A percentile compares a stretch with the other conserved stretches of the same genome.
Conservation (phyloP, 1,140 invertebrate genomes). For the Caerostris darwini region DNA sequence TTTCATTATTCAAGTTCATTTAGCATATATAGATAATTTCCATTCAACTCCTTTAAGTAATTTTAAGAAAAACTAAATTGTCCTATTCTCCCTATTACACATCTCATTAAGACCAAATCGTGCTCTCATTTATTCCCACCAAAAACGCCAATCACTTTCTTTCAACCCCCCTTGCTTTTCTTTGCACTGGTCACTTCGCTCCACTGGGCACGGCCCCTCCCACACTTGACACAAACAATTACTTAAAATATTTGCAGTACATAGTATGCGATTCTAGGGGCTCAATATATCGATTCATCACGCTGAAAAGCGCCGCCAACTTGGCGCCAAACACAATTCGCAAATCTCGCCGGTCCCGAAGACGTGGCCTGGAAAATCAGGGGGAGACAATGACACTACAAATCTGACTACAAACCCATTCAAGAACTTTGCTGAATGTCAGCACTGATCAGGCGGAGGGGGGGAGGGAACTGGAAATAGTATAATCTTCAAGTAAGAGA, state of each 20-base stretch:
- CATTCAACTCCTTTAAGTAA: too few species aligned
- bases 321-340: slow-evolving; percentile 25
- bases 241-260: slow-evolving; percentile 32
- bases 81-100: too few species aligned
- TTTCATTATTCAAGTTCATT: too few species aligned
- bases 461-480: slow-evolving; percentile 25
- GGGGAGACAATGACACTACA: background rate
- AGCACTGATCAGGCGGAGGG: background rate
- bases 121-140: background rate
- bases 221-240: slow-evolving; percentile 25
- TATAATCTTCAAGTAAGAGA: slow-evolving; percentile 22
- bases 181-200: background rate
- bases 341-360: background rate
- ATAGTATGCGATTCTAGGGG: background rate
- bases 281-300: slow-evolving; percentile 32
- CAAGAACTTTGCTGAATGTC: slow-evolving; percentile 5
- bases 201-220: background rate
- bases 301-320: background rate
- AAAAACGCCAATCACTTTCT: background rate
- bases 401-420: background rate
- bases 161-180: background rate
- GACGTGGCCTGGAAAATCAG: background rate
- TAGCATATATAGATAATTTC: too few species aligned
- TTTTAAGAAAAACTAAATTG: too few species aligned
- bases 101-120: too few species aligned